These are phyloP conservation scores for Zaprionus davidi DNA, from an alignment of 1,140 invertebrate genomes.

Conservation along the genomic window DNA sequence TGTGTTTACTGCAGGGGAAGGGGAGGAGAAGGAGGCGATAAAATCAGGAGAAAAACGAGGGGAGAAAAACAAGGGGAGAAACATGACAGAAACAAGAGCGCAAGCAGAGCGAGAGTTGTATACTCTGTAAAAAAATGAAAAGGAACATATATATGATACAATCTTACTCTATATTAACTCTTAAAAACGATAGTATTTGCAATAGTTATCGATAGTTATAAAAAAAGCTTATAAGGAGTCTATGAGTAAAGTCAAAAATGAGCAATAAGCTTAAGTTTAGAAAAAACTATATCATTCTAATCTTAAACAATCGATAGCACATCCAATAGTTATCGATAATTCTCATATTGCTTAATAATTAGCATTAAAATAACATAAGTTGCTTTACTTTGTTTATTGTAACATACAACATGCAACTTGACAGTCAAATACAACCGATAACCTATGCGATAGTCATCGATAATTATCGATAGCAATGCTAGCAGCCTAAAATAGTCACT, in stretches of 20 bases:
- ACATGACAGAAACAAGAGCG: not conserved
- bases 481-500: too few relatives aligned
- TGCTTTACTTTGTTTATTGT: too few relatives aligned
- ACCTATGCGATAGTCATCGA: too few relatives aligned
- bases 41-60: conserved; percentile 66
- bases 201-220: not conserved
- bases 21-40: conserved; percentile 42
- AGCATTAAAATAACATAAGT: too few relatives aligned
- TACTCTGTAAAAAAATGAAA: conserved; percentile 25
- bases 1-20: conserved; percentile 23
- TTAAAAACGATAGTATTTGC: not conserved
- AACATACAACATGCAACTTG: too few relatives aligned
- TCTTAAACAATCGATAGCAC: not conserved
- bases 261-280: too few relatives aligned
- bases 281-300: not conserved
- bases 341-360: too few relatives aligned
- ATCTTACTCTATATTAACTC: accelerated
- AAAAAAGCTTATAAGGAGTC: too few relatives aligned
- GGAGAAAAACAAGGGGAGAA: conserved; percentile 1
- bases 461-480: too few relatives aligned
- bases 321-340: not conserved
- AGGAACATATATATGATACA: not conserved
- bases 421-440: too few relatives aligned
- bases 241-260: too few relatives aligned
- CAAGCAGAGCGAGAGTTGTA: conserved; percentile 23